Conservation (phyloP, 1,140 invertebrate genomes). For the Schmidtea mediterranea region DNA sequence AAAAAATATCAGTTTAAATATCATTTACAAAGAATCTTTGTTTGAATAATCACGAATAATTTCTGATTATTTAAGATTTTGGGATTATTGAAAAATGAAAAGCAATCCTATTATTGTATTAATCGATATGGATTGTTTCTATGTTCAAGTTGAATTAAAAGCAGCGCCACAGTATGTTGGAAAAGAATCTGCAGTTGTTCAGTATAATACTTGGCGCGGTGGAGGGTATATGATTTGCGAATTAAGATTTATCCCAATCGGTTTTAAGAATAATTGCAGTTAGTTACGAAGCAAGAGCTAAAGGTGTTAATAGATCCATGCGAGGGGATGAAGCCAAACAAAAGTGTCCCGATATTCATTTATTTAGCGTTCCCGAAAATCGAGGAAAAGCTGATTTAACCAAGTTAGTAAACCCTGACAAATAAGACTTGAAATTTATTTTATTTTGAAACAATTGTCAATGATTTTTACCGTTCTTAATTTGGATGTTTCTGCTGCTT, state of each 20-base stretch:
- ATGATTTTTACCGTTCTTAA: no score
- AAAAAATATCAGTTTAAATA: no score
- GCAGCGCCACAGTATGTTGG: constrained; percentile 51
- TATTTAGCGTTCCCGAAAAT: neutral
- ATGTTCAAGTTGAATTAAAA: constrained; percentile 69
- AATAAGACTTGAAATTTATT: no score
- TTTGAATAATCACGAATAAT: no score
- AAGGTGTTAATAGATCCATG: neutral
- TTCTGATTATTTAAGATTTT: no score
- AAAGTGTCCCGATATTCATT: neutral
- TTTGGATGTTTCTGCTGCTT: no score
- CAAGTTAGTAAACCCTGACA: no score
- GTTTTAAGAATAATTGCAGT: neutral
- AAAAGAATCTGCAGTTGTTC: constrained; percentile 8
- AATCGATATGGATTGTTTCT: constrained; percentile 96
- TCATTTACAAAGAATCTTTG: no score
- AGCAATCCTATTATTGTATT: constrained; percentile 46
- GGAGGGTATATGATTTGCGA: no score
- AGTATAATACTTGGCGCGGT: constrained; percentile 1
- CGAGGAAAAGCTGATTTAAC: constrained; percentile 4
- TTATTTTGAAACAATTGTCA: no score
- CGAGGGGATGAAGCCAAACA: neutral
- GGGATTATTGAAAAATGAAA: constrained; percentile 2
- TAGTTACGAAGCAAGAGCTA: constrained; percentile 1
- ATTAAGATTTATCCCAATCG: no score